A percentile compares a stretch with the other conserved stretches of the same genome.
phyloP scores from a whole-genome alignment of 2,888 invertebrate species.

The Clostera curtula region DNA sequence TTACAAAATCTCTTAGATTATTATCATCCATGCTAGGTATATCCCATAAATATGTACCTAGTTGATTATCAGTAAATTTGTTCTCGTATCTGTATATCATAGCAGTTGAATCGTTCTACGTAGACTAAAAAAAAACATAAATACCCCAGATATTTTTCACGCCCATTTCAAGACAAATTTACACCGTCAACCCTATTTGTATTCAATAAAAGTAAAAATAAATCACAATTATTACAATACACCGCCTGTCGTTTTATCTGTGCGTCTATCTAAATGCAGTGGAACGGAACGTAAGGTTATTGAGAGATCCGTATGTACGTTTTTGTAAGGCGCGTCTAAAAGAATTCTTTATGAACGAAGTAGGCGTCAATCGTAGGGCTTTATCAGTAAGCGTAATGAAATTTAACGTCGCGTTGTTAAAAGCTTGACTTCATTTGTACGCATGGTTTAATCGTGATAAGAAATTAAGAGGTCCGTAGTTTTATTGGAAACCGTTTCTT shows the following conservation, averaged over 20 bases:
- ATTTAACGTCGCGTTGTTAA: constrained; percentile 12
- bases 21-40: no score
- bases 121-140: not conserved
- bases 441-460: constrained; percentile 2
- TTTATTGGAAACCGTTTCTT: no score
- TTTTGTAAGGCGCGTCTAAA: constrained; percentile 26
- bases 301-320: constrained; percentile 45
- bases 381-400: constrained; percentile 19
- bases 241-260: constrained; percentile 44
- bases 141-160: not conserved
- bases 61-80: no score
- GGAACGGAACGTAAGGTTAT: constrained; percentile 43
- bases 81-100: no score
- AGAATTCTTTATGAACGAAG: constrained; percentile 25
- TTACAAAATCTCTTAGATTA: no score
- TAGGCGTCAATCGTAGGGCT: constrained; percentile 24
- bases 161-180: not conserved
- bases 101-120: no score
- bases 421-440: constrained; percentile 10
- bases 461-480: not conserved
- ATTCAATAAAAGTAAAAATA: constrained; percentile 32
- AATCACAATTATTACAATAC: constrained; percentile 62
- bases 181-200: constrained; percentile 16
- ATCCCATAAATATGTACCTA: no score
- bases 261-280: constrained; percentile 54